Conservation (phyloP, 2,113 vertebrate genomes). For the Collichthys lucidus region DNA sequence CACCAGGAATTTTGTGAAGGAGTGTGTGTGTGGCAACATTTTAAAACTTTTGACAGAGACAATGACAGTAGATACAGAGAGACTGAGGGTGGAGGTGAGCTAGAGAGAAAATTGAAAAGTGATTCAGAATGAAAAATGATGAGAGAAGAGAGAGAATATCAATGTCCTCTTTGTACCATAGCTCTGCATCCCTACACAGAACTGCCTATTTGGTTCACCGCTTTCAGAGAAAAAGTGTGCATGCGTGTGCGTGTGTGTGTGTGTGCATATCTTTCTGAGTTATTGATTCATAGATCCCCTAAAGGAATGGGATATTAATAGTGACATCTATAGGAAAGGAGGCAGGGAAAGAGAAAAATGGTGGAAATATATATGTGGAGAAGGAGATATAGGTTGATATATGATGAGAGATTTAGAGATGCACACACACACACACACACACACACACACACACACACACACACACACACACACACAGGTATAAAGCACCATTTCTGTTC, state of each 20-base stretch:
- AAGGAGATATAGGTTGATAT: constrained; percentile 7
- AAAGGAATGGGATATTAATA: constrained; percentile 65
- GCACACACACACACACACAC: background rate
- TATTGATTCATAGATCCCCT: constrained; percentile 73
- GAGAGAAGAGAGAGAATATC: constrained; percentile 12
- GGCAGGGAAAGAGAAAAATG: constrained; percentile 20
- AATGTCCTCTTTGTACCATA: background rate
- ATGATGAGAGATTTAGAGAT: constrained; percentile 8
- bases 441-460: background rate
- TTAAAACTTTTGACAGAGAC: background rate
- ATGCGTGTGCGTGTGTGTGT: background rate
- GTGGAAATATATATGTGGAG: background rate
- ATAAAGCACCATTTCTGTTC: background rate
- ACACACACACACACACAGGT: background rate
- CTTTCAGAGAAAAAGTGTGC: too few relatives aligned
- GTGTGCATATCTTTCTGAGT: constrained; percentile 3
- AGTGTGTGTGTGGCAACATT: constrained; percentile 33
- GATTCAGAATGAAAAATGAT: background rate
- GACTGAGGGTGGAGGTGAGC: background rate
- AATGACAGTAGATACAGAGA: background rate
- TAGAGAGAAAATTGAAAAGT: background rate
- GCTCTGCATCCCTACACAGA: background rate
- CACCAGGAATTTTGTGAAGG: constrained; percentile 38
- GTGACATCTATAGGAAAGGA: constrained; percentile 58
- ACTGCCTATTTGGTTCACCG: background rate